phyloP scores from a whole-genome alignment of 2,888 invertebrate species.

The Neoscelio sp. region DNA sequence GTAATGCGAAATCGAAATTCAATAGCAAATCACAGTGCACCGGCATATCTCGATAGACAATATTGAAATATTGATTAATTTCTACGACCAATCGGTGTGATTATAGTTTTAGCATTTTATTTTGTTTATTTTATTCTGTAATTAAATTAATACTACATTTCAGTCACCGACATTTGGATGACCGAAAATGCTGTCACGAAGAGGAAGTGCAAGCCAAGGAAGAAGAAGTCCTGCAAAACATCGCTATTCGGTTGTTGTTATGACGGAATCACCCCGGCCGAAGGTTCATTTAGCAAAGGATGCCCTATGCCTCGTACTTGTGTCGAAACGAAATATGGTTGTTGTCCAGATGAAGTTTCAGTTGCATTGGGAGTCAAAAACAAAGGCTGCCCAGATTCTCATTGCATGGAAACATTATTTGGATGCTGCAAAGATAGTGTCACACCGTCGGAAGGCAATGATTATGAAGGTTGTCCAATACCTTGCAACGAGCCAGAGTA shows the following conservation, averaged over 20 bases:
- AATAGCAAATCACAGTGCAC: too few species aligned
- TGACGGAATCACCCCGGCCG: conserved; percentile 90
- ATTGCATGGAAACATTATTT: conserved; percentile 91
- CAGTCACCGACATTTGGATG: conserved; percentile 83
- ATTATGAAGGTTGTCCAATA: conserved; percentile 92
- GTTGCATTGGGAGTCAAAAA: conserved; percentile 88
- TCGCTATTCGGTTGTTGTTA: conserved; percentile 93
- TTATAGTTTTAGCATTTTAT: too few species aligned
- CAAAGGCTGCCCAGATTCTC: conserved; percentile 90
- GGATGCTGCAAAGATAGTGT: conserved; percentile 94
- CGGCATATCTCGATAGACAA: too few species aligned
- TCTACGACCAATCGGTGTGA: too few species aligned
- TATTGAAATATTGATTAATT: too few species aligned
- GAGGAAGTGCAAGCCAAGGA: conserved; percentile 85
- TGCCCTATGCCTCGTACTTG: conserved; percentile 91
- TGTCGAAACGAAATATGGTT: conserved; percentile 89
- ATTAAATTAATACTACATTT: conserved; percentile 20
- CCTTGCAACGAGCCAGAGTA: conserved; percentile 85
- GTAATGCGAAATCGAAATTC: too few species aligned
- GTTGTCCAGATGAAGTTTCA: conserved; percentile 93
- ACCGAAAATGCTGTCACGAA: conserved; percentile 84
- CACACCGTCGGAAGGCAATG: conserved; percentile 91
- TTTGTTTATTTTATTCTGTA: not conserved
- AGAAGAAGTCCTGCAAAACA: conserved; percentile 85
- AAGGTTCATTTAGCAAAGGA: conserved; percentile 92